A percentile compares a stretch with the other conserved stretches of the same genome.
These are phyloP conservation scores for Eledone cirrhosa DNA, from an alignment of 2,888 invertebrate species.

Conservation along the genomic window DNA sequence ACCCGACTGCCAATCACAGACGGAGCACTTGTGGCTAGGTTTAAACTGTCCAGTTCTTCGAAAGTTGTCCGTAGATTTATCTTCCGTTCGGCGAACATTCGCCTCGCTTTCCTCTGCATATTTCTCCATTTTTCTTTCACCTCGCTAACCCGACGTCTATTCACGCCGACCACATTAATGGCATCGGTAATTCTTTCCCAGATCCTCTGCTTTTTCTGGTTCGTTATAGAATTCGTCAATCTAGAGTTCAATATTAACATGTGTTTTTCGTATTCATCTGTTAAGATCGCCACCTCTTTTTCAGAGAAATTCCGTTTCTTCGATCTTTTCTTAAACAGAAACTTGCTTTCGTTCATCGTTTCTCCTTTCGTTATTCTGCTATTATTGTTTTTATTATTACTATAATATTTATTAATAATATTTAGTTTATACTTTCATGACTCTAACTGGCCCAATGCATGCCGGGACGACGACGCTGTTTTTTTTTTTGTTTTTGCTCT, in stretches of 20 bases:
- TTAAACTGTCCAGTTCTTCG: neutral
- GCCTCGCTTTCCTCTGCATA: constrained; percentile 18
- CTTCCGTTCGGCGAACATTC: constrained; percentile 11
- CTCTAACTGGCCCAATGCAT: neutral
- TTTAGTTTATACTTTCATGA: neutral
- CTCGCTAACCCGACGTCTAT: constrained; percentile 13
- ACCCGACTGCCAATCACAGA: too few relatives aligned
- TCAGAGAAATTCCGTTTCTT: constrained; percentile 15
- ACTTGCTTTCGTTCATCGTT: constrained; percentile 6
- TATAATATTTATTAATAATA: too few relatives aligned
- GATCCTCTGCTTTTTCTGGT: constrained; percentile 18
- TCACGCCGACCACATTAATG: constrained; percentile 10
- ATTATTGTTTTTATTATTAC: too few relatives aligned
- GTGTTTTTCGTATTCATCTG: constrained; percentile 5
- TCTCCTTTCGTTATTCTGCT: too few relatives aligned
- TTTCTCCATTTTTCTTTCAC: constrained; percentile 23
- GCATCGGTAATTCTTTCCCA: constrained; percentile 13
- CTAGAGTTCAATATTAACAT: neutral
- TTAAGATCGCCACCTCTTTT: constrained; percentile 11
- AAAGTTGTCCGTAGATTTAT: neutral
- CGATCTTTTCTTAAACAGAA: constrained; percentile 19
- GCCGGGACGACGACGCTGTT: constrained; percentile 5
- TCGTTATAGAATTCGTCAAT: constrained; percentile 19
- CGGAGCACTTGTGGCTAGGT: neutral
- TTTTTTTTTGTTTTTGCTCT: too few relatives aligned